These are phyloP conservation scores for Eupleurogrammus muticus DNA, from an alignment of 2,797 vertebrate genomes.

Conservation along the genomic window DNA sequence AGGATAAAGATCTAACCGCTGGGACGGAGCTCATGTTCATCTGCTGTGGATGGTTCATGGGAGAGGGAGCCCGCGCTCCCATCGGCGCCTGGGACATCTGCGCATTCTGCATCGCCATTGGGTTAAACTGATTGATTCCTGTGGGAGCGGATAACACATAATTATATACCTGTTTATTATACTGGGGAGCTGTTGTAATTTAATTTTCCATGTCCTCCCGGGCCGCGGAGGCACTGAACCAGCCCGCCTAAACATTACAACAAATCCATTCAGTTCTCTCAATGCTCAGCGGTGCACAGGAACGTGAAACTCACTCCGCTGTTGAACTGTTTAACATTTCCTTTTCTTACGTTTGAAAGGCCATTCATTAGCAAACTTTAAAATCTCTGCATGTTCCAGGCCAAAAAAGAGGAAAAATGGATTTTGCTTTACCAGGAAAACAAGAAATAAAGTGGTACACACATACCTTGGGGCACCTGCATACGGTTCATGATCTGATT, in stretches of 20 bases:
- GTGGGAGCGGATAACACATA: constrained; percentile 55
- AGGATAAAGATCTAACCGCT: constrained; percentile 82
- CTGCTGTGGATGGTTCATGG: constrained; percentile 95
- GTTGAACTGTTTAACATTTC: not conserved
- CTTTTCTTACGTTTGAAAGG: not conserved
- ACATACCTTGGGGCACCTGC: constrained; percentile 94
- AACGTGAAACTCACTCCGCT: not conserved
- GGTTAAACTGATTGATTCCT: constrained; percentile 96
- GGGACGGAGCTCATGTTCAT: constrained; percentile 95
- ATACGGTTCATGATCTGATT: constrained; percentile 92
- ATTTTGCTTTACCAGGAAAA: not conserved
- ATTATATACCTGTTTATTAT: constrained; percentile 44
- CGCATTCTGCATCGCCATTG: constrained; percentile 93
- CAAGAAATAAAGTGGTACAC: not conserved
- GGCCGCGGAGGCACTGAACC: constrained; percentile 13
- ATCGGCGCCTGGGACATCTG: constrained; percentile 93
- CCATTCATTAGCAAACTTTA: not conserved
- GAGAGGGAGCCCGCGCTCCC: constrained; percentile 92
- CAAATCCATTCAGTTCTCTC: not conserved
- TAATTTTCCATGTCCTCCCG: constrained; percentile 49
- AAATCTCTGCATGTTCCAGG: not conserved
- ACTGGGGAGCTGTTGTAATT: constrained; percentile 60
- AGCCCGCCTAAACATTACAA: constrained; percentile 13
- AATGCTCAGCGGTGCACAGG: not conserved
- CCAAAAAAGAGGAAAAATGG: not conserved